A percentile compares a stretch with the other conserved stretches of the same genome.
Evolutionary conservation across 2,888 invertebrate species (phyloP).

Genomic region (Galeopsomyia nigrocyanea): DNA sequence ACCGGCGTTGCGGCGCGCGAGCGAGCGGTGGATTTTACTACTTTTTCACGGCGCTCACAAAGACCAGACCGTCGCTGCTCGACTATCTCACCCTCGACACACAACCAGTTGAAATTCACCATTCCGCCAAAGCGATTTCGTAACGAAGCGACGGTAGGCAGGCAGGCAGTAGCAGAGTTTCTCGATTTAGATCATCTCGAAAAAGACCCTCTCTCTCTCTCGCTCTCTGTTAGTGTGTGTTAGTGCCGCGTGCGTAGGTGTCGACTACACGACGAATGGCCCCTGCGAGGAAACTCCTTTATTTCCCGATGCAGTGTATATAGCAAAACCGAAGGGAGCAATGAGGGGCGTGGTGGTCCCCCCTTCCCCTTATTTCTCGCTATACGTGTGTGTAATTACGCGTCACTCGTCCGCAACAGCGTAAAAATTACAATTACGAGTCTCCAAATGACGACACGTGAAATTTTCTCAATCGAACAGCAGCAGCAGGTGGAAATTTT

Average conservation of each 20-base stretch:
- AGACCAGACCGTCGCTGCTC: conserved; percentile 47
- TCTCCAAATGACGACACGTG: conserved; percentile 56
- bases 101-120: conserved; percentile 5
- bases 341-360: conserved; percentile 56
- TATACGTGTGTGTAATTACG: not conserved
- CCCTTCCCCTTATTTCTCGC: too few species aligned
- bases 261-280: conserved; percentile 2
- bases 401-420: conserved; percentile 44
- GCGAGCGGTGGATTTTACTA: conserved; percentile 64
- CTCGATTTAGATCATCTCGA: conserved; percentile 37
- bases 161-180: too few species aligned
- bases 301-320: too few species aligned
- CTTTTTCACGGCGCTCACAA: conserved; percentile 69
- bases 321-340: not conserved
- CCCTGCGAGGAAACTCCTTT: too few species aligned
- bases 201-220: not conserved
- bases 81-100: conserved; percentile 8
- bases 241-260: conserved; percentile 45
- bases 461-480: too few species aligned
- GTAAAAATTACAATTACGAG: conserved; percentile 68
- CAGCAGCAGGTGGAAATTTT: too few species aligned
- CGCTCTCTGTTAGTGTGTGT: conserved; percentile 41
- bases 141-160: not conserved
- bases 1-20: conserved; percentile 64
- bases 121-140: not conserved